Evolutionary conservation across 1,140 invertebrate genomes (phyloP).

Genomic region (Anastrepha ludens): DNA sequence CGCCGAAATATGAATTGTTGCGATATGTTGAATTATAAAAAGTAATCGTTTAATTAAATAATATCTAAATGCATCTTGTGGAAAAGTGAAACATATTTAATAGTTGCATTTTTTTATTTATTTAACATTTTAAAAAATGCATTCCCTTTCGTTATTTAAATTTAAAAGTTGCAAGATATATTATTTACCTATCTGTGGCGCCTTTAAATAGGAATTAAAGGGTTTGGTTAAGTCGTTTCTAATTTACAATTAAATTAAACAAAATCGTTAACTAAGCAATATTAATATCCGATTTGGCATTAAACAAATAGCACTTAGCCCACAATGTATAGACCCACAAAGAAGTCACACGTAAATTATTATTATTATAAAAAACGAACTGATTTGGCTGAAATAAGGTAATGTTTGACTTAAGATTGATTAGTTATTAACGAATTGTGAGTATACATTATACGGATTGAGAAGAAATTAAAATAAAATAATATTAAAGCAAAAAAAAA

Average conservation of each 20-base stretch:
- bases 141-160: not conserved
- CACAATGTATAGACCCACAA: not conserved
- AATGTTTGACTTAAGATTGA: conserved; percentile 15
- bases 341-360: not conserved
- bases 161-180: not conserved
- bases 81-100: conserved; percentile 56
- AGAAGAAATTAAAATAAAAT: not conserved
- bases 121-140: not conserved
- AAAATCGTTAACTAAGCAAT: too few species aligned
- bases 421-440: not conserved
- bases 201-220: not conserved
- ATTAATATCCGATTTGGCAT: too few species aligned
- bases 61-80: not conserved
- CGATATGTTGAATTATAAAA: conserved; percentile 10
- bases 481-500: too few species aligned
- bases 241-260: too few species aligned
- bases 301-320: not conserved
- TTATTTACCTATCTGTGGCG: not conserved
- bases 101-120: conserved; percentile 47
- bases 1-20: not conserved
- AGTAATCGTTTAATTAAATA: not conserved
- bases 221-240: too few species aligned
- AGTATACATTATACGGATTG: not conserved
- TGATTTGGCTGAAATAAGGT: not conserved
- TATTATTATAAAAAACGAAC: not conserved